These are phyloP conservation scores for Escarpia spicata DNA, from an alignment of 2,888 invertebrate species.

Conservation along the genomic window DNA sequence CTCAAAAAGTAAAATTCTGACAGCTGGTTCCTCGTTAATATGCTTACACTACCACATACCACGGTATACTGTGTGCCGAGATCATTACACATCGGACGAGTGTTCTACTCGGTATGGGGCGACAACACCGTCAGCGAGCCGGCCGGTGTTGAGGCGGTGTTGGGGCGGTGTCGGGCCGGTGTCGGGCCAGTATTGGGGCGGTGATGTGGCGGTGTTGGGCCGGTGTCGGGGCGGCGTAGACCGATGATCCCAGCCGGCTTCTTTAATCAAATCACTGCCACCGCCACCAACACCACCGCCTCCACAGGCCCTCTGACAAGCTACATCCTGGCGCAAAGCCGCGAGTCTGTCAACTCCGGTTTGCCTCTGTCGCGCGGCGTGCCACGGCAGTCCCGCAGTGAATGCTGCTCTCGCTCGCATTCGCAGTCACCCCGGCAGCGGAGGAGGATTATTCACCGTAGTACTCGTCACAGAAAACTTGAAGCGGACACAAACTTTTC, in stretches of 20 bases:
- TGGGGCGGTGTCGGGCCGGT: too few species aligned
- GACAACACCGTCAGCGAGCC: background rate
- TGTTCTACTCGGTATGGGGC: background rate
- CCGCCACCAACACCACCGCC: background rate
- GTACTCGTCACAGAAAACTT: background rate
- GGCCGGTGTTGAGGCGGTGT: background rate
- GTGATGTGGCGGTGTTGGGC: too few species aligned
- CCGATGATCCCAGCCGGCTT: background rate
- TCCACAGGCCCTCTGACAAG: background rate
- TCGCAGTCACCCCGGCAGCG: background rate
- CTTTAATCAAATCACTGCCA: background rate
- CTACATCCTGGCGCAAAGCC: background rate
- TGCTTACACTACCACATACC: too few species aligned
- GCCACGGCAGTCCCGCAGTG: conserved; percentile 1
- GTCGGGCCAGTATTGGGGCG: too few species aligned
- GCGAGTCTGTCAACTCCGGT: conserved; percentile 10
- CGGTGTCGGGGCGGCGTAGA: background rate
- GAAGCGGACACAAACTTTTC: background rate
- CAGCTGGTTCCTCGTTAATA: too few species aligned
- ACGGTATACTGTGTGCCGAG: too few species aligned
- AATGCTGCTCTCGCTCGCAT: background rate
- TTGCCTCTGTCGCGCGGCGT: background rate
- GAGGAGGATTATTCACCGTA: background rate
- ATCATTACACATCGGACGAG: too few species aligned
- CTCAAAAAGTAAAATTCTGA: too few species aligned